Conservation (phyloP, 2,113 vertebrate genomes). For the Progne subis region DNA sequence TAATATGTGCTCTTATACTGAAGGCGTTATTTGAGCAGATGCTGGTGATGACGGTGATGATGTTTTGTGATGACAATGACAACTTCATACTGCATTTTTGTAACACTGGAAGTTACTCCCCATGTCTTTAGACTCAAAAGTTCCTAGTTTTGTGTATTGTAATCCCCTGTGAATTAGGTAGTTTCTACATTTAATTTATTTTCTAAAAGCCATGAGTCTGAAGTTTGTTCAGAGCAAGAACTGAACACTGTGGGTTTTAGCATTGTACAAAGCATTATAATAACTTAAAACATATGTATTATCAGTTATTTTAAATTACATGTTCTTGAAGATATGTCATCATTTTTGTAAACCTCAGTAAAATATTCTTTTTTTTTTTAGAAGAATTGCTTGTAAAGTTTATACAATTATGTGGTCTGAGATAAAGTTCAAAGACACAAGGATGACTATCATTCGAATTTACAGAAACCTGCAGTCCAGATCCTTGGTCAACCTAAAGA, state of each 20-base stretch:
- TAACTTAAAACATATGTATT: neutral
- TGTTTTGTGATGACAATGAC: neutral
- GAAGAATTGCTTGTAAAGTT: neutral
- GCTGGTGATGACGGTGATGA: neutral
- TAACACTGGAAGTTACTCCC: neutral
- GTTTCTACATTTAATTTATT: neutral
- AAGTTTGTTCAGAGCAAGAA: neutral
- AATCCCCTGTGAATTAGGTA: neutral
- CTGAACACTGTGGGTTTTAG: neutral
- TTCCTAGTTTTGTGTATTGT: neutral
- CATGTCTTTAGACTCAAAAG: neutral
- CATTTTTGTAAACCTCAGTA: neutral
- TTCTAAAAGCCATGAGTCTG: neutral
- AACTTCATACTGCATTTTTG: neutral
- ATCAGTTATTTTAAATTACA: neutral
- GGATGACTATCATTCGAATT: neutral
- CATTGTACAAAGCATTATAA: neutral
- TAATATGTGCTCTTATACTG: neutral
- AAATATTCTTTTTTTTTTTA: neutral
- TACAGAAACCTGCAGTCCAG: neutral
- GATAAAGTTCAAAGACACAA: constrained; percentile 7
- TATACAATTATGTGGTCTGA: neutral
- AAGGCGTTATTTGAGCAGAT: neutral
- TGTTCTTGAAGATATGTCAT: neutral
- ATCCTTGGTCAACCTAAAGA: neutral